Percentiles rank a stretch among this genome's conserved stretches.
Conservation (phyloP, 2,888 invertebrate species). For the Euzophera pinguis region DNA sequence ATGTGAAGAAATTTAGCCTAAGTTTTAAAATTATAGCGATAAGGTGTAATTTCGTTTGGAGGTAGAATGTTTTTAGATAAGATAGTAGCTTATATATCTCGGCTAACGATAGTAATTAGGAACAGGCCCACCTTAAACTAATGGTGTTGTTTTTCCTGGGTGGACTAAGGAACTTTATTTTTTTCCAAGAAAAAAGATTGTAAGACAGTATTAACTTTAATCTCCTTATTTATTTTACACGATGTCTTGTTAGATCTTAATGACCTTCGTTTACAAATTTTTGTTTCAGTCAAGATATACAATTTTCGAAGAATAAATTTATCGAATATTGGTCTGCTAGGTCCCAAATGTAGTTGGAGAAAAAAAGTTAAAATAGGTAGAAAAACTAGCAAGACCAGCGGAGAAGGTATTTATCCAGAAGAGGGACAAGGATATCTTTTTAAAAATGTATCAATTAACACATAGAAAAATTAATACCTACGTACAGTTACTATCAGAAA, state of each 20-base stretch:
- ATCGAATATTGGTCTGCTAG: no score
- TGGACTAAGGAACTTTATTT: conserved; percentile 27
- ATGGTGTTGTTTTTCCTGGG: conserved; percentile 50
- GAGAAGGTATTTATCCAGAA: no score
- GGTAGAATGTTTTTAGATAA: not conserved
- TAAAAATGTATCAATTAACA: no score
- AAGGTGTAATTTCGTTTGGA: not conserved
- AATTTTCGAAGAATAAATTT: no score
- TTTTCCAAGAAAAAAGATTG: conserved; percentile 28
- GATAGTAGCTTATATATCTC: conserved; percentile 14
- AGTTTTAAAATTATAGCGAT: not conserved
- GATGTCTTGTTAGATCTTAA: not conserved
- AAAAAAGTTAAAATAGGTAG: no score
- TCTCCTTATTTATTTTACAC: conserved; percentile 2
- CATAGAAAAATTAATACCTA: no score
- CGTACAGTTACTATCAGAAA: no score
- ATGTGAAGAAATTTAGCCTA: not conserved
- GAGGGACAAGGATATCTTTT: no score
- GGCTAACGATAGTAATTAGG: conserved; percentile 51
- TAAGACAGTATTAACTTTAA: conserved; percentile 22
- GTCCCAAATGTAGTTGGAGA: no score
- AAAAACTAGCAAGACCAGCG: no score
- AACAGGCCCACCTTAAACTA: conserved; percentile 45
- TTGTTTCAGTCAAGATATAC: no score
- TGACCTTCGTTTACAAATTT: not conserved